Base-by-base conservation (phyloP, 1,140 invertebrate genomes). In the Drosophila sucinea region DNA sequence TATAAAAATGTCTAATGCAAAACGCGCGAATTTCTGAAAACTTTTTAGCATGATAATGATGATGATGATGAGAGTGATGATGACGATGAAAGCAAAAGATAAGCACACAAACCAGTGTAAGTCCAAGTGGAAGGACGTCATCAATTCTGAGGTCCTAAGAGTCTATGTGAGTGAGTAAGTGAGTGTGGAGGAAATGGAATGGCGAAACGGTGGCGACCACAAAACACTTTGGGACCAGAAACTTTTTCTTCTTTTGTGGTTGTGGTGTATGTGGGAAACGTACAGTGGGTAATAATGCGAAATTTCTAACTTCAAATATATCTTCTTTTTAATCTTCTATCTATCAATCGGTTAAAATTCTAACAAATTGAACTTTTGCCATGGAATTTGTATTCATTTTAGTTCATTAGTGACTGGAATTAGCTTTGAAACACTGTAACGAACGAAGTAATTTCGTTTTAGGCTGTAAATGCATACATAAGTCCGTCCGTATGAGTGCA, bases 181-280 rank as follows among this genome's bases (percentile, higher is more conserved):
- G 56, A 27, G 47, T 54, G 56, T 8, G 11, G n/a, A 27, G 33
- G 55, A 3, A 29, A 8, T 35, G 32, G 54, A 56, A 29, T n/a
- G n/a, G 56, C 30, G 32, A 35, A 23, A 51, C 55, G 41, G 38
- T 8, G 44, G 23, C 23, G 65, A 78, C 81, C 81, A 33, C 81
- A 87, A 82, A 87, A 81, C 83, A 87, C 83, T 86, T 87, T 78
- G 72, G 55, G 8, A 76, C 66, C 73, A 55, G 57, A 86, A 86
- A 87, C 44, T 51, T 51, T 7, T 81, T 83, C 35, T 38, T 38
- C 35, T 51, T 44, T 67, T 78, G 75, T 38, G 67, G 67, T 27
- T 68, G 27, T 27, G 40, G 44, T 40, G 35, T 56, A 41, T 38
- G 10, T 23, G 60, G 33, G 0, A 27, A 7, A 1, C 17, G 11